Evolutionary conservation across 2,888 invertebrate species (phyloP), one percentile per base, ranked within the genome.

Genomic region (Amblyjoppa proteus): DNA sequence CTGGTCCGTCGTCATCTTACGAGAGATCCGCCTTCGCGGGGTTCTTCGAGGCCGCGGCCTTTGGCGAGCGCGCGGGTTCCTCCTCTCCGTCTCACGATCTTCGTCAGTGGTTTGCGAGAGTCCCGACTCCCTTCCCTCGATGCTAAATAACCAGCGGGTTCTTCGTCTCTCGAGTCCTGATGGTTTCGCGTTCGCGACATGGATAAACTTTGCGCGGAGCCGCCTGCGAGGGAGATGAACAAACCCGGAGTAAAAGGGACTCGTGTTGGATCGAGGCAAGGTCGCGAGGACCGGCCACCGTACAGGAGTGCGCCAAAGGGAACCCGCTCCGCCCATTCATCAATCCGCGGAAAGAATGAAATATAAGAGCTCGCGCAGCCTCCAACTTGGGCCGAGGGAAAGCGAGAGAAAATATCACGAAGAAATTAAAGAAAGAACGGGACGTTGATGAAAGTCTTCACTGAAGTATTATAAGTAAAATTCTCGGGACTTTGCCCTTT

Each of bases 321-420:
- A 84, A 84, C 76, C 78, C 75, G 81, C 81, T 79, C 85, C 83
- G 83, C 83, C 88, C 88, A 88, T 88, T 88, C 88, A 88, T 87
- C 88, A 88, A 87, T 86, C 87, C 53, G 74, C 81, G 56, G 80
- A 88, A 88, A 84, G 85, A 87, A 88, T 81, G 74, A 81, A 81
- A 78, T 84, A 78, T 84, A 84, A 84, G 70, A 84, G 58, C 76
- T 68, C 41, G 74, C 51, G 25, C 25, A 9, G 58, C 0, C 25
- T 64, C 16, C 16, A 16, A 31, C 64, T 9, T 25, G 25, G 25
- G 31, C 31, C 34, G 6, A 16, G 31, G 34, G 61, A 71, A 73
- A 49, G 13, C 45, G 70, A 61, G 34, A 71, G 11, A 69, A 53
- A 58, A 68, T 25, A 77, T 56, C 20, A 28, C n/a, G 11, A 13